Evolutionary conservation across 2,797 vertebrate genomes (phyloP).

Genomic region (Pangasius larnaudii): DNA sequence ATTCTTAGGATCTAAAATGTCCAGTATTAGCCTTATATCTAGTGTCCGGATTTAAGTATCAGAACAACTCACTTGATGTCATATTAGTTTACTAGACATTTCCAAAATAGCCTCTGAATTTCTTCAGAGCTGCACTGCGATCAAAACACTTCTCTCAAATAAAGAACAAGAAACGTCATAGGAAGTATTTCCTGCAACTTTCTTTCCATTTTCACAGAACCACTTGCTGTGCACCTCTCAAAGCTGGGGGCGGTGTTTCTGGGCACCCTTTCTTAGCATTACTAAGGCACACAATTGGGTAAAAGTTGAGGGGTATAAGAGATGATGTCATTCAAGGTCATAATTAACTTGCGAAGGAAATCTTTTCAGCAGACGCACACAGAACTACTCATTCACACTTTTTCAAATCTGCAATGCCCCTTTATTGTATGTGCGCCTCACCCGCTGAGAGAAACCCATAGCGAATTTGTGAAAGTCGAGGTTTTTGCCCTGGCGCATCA

Average conservation of each 20-base stretch:
- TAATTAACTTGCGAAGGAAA: constrained; percentile 47
- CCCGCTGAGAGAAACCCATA: constrained; percentile 59
- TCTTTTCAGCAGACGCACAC: neutral
- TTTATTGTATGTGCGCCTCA: constrained; percentile 31
- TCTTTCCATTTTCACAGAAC: neutral
- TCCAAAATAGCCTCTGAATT: neutral
- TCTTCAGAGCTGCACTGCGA: neutral
- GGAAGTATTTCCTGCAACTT: neutral
- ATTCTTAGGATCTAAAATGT: neutral
- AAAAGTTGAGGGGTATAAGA: constrained; percentile 23
- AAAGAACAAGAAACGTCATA: neutral
- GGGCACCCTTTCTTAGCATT: constrained; percentile 17
- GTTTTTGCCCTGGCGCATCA: constrained; percentile 61
- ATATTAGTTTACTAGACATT: neutral
- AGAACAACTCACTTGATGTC: neutral
- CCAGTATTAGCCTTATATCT: neutral
- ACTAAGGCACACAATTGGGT: constrained; percentile 30
- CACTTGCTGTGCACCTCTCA: neutral
- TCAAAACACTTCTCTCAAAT: neutral
- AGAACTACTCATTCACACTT: constrained; percentile 20
- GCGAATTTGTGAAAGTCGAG: constrained; percentile 66
- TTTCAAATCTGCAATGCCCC: constrained; percentile 23
- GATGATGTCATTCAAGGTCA: constrained; percentile 33
- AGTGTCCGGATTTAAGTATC: neutral
- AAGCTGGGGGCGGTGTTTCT: neutral